Evolutionary conservation across 2,113 vertebrate genomes (phyloP).

Genomic region (Asarcornis scutulata): DNA sequence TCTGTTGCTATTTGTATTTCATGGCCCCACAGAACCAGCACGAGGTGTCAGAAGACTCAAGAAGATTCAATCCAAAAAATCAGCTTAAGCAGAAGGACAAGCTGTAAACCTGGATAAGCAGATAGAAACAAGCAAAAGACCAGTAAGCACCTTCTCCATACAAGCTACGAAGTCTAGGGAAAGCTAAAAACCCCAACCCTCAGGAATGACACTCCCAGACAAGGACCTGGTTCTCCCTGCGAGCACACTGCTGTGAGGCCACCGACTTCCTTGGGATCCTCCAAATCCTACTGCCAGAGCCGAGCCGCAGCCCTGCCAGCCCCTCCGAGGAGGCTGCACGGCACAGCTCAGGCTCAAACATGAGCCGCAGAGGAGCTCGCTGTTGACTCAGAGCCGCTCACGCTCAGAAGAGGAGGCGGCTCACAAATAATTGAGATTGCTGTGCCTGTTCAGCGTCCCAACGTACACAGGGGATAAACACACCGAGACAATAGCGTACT

Average conservation of each 20-base stretch:
- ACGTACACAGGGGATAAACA: neutral
- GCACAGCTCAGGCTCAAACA: neutral
- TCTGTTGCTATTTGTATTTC: neutral
- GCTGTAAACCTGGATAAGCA: neutral
- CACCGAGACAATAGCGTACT: neutral
- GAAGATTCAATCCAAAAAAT: neutral
- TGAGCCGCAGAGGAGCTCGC: neutral
- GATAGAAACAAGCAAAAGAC: neutral
- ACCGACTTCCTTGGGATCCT: neutral
- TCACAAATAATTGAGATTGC: conserved; percentile 23
- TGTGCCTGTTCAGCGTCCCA: neutral
- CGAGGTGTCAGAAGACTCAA: neutral
- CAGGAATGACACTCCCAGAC: neutral
- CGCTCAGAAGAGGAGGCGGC: neutral
- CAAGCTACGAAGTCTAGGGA: neutral
- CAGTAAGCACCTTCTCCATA: neutral
- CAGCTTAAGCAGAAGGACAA: neutral
- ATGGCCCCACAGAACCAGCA: neutral
- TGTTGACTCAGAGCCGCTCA: neutral
- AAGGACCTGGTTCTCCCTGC: neutral
- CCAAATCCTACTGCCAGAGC: neutral
- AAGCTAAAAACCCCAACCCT: neutral
- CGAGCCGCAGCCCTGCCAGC: neutral
- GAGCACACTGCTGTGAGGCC: neutral
- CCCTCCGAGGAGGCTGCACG: conserved; percentile 21